Evolutionary conservation across 53 echinoderm and acorn worm species (phyloP).

Genomic region (Echinarachnius parma): DNA sequence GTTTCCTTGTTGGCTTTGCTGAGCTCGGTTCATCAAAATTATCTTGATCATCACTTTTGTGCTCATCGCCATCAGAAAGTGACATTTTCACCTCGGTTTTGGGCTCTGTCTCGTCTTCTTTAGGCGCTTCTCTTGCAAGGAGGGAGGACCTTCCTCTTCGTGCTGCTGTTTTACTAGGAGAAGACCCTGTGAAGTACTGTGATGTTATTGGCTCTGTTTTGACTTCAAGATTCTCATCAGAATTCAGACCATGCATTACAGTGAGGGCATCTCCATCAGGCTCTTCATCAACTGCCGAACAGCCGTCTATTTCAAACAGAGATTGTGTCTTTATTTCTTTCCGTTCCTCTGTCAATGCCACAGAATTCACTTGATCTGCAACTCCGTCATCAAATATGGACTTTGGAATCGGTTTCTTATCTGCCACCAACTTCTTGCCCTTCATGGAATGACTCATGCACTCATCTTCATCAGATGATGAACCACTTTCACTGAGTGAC

Average conservation of each 20-base stretch:
- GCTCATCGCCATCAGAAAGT: background rate
- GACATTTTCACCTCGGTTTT: background rate
- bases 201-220: conserved; percentile 1
- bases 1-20: background rate
- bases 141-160: background rate
- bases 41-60: background rate
- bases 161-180: background rate
- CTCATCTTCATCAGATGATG: conserved; percentile 37
- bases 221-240: background rate
- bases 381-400: conserved; percentile 36
- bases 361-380: too few species aligned
- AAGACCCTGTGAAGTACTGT: background rate
- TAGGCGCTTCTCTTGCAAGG: background rate
- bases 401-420: background rate
- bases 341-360: too few species aligned
- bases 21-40: conserved; percentile 20
- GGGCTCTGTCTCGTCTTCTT: conserved; percentile 3
- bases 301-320: too few species aligned
- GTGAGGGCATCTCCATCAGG: conserved; percentile 5
- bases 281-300: conserved; percentile 5
- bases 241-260: background rate
- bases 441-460: background rate
- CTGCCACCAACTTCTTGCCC: background rate
- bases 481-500: conserved; percentile 31
- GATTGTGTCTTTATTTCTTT: too few species aligned